Evolutionary conservation across 2,888 invertebrate species (phyloP).

Genomic region (Malthinus flaveolus): DNA sequence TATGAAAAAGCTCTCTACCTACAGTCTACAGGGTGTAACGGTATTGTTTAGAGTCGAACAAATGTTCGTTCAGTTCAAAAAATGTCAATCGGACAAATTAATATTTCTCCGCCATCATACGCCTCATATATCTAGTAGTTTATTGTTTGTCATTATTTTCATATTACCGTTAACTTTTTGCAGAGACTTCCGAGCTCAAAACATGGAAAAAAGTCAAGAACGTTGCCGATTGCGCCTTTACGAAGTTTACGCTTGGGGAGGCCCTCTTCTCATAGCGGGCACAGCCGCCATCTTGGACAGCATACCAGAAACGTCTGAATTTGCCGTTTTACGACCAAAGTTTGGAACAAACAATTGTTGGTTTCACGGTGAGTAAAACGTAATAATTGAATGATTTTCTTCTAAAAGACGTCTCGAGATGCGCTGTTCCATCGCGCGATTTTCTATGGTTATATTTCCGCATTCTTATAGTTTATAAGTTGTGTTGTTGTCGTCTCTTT

Average conservation of each 20-base stretch:
- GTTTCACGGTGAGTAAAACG: conserved; percentile 71
- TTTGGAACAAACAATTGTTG: conserved; percentile 81
- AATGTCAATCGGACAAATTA: too few relatives aligned
- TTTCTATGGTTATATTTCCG: conserved; percentile 14
- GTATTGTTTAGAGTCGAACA: too few relatives aligned
- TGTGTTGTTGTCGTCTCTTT: conserved; percentile 1
- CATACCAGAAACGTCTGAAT: conserved; percentile 61
- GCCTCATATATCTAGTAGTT: neutral
- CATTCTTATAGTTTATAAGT: conserved; percentile 23
- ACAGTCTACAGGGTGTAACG: too few relatives aligned
- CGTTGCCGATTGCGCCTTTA: conserved; percentile 77
- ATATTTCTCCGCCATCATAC: neutral
- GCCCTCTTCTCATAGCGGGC: conserved; percentile 75
- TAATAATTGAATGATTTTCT: neutral
- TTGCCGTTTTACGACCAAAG: conserved; percentile 71
- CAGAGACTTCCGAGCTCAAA: conserved; percentile 83
- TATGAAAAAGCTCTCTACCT: too few relatives aligned
- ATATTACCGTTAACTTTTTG: conserved; percentile 38
- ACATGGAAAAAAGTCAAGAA: conserved; percentile 84
- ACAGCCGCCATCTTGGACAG: conserved; percentile 75
- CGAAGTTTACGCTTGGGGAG: conserved; percentile 84
- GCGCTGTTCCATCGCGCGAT: conserved; percentile 13
- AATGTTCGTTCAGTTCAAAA: too few relatives aligned
- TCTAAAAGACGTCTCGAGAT: neutral
- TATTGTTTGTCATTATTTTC: neutral